A percentile compares a stretch with the other conserved stretches of the same genome.
Evolutionary conservation across 2,113 vertebrate genomes (phyloP).

Genomic region (Hydrochoerus hydrochaeris): DNA sequence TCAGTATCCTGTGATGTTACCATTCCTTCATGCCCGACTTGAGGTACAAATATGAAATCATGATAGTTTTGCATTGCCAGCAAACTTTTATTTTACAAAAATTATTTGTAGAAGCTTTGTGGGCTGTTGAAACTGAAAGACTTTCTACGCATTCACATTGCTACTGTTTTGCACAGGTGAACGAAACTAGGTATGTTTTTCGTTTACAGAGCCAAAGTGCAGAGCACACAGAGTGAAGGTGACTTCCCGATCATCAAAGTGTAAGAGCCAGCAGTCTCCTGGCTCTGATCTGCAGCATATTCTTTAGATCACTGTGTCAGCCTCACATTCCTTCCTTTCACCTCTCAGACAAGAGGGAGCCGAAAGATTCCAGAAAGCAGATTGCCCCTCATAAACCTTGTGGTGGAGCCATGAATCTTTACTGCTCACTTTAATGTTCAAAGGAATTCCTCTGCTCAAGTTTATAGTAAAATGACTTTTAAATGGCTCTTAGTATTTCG

Average conservation of each 20-base stretch:
- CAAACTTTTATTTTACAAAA: conserved; percentile 49
- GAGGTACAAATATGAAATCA: conserved; percentile 35
- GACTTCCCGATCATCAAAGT: conserved; percentile 25
- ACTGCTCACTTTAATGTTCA: conserved; percentile 53
- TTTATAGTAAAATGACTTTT: conserved; percentile 50
- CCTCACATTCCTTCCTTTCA: conserved; percentile 35
- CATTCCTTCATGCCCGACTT: conserved; percentile 48
- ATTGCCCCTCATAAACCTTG: conserved; percentile 38
- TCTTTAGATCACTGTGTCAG: conserved; percentile 24
- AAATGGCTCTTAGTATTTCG: conserved; percentile 55
- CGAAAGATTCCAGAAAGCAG: not conserved
- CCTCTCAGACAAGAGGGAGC: not conserved
- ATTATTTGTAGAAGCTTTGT: not conserved
- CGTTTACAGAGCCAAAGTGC: conserved; percentile 41
- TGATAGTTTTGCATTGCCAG: conserved; percentile 13
- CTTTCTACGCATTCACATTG: not conserved
- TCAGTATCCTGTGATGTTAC: not conserved
- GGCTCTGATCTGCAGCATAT: not conserved
- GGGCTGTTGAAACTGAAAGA: not conserved
- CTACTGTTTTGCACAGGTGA: conserved; percentile 53
- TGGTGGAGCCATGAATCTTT: conserved; percentile 39
- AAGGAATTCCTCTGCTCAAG: conserved; percentile 9
- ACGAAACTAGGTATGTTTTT: conserved; percentile 47
- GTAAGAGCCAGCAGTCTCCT: not conserved
- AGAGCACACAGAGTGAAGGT: conserved; percentile 6